A percentile compares a stretch with the other conserved stretches of the same genome.
These are phyloP conservation scores for Agonopterix arenella DNA, from an alignment of 2,888 invertebrate species.

Conservation along the genomic window DNA sequence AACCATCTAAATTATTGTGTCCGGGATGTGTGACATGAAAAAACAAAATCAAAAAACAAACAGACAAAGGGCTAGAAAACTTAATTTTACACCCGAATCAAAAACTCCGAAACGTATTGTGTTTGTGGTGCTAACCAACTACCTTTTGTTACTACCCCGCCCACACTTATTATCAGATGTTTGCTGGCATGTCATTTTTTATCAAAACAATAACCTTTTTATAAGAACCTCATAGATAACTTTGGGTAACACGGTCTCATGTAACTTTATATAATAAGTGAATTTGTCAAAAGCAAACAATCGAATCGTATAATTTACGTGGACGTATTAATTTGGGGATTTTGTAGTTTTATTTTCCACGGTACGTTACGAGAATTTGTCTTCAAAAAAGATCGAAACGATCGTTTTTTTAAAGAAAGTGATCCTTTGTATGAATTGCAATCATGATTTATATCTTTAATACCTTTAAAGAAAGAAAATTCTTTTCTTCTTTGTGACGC, in stretches of 20 bases:
- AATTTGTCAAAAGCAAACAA: slow-evolving; percentile 56
- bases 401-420: no score
- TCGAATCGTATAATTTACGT: slow-evolving; percentile 47
- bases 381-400: no score
- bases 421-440: no score
- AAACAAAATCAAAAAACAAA: slow-evolving; percentile 25
- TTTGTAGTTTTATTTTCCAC: no score
- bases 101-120: slow-evolving; percentile 58
- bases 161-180: slow-evolving; percentile 72
- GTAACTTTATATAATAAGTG: slow-evolving; percentile 35
- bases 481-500: no score
- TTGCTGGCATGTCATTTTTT: slow-evolving; percentile 72
- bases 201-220: slow-evolving; percentile 73
- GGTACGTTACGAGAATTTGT: no score
- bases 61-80: slow-evolving; percentile 61
- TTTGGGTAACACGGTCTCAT: slow-evolving; percentile 46
- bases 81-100: slow-evolving; percentile 74
- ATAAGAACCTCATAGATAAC: slow-evolving; percentile 22
- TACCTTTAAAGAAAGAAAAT: no score
- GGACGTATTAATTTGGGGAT: slow-evolving; percentile 39
- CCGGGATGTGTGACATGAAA: slow-evolving; percentile 44
- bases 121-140: slow-evolving; percentile 67
- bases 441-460: no score
- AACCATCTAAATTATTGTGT: slow-evolving; percentile 33
- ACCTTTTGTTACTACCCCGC: slow-evolving; percentile 66